phyloP scores from a whole-genome alignment of 2,888 invertebrate genomes.

The Eristalis intricaria region DNA sequence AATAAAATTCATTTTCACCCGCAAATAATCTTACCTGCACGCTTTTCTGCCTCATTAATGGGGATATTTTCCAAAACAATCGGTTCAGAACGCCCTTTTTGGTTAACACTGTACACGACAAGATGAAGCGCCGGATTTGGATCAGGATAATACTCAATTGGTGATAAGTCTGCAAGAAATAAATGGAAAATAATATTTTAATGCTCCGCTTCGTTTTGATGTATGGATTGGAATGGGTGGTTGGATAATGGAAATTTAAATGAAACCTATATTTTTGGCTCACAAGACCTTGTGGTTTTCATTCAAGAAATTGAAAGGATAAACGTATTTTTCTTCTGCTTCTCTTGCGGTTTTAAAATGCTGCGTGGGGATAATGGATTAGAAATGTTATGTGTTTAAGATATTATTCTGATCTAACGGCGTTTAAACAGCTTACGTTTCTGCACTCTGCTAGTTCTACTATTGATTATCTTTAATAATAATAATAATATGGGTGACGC shows the following conservation, averaged over 20 bases:
- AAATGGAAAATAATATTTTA: conserved; percentile 51
- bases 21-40: conserved; percentile 85
- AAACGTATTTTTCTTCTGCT: background rate
- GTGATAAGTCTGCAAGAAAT: conserved; percentile 78
- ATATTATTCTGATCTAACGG: too few relatives aligned
- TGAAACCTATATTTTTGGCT: background rate
- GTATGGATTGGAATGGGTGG: conserved; percentile 8
- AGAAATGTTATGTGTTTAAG: conserved; percentile 16
- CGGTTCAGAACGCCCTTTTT: conserved; percentile 92
- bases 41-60: conserved; percentile 92
- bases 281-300: background rate
- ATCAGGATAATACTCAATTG: conserved; percentile 80
- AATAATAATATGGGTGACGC: too few relatives aligned
- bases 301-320: conserved; percentile 21
- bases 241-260: background rate
- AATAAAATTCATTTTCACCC: conserved; percentile 37
- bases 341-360: too few relatives aligned
- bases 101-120: conserved; percentile 91
- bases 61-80: conserved; percentile 92
- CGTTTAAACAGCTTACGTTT: too few relatives aligned
- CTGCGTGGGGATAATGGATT: conserved; percentile 22
- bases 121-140: conserved; percentile 87
- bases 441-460: too few relatives aligned
- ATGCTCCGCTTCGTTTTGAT: conserved; percentile 20
- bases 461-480: too few relatives aligned